Conservation (phyloP, 2,888 invertebrate genomes). For the Dynastes grantii region DNA sequence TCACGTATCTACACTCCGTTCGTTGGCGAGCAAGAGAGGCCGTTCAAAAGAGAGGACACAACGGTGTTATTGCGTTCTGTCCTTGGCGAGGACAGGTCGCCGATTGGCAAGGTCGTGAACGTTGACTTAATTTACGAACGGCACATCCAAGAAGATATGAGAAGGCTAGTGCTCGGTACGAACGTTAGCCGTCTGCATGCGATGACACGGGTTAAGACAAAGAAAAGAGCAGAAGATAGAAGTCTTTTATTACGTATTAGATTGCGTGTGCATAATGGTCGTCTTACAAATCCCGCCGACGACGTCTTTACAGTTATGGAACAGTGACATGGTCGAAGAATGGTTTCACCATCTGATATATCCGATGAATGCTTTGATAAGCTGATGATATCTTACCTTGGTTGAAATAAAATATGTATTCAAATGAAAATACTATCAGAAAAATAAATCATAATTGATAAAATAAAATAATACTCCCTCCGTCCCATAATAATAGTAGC, state of each 20-base stretch:
- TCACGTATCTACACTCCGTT: too few relatives aligned
- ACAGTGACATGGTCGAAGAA: background rate
- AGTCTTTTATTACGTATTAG: constrained; percentile 25
- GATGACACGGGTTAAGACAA: background rate
- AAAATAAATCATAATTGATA: too few relatives aligned
- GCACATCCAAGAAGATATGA: background rate
- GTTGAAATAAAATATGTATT: too few relatives aligned
- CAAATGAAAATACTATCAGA: too few relatives aligned
- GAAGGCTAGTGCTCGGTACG: background rate
- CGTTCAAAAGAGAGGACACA: background rate
- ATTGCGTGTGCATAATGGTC: constrained; percentile 10
- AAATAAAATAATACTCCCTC: too few relatives aligned
- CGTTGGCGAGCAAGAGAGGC: too few relatives aligned
- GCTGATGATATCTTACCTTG: too few relatives aligned
- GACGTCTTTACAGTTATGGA: constrained; percentile 11
- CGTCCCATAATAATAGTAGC: too few relatives aligned
- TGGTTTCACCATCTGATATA: too few relatives aligned
- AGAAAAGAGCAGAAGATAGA: background rate
- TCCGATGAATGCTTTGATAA: too few relatives aligned
- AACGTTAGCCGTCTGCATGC: background rate
- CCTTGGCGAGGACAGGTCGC: constrained; percentile 29
- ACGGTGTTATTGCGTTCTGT: constrained; percentile 27
- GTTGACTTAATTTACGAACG: constrained; percentile 18
- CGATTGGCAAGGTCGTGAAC: constrained; percentile 32
- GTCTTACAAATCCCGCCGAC: background rate